Base-by-base conservation (phyloP, 2,113 vertebrate genomes). In the Cyprinodon variegatus region DNA sequence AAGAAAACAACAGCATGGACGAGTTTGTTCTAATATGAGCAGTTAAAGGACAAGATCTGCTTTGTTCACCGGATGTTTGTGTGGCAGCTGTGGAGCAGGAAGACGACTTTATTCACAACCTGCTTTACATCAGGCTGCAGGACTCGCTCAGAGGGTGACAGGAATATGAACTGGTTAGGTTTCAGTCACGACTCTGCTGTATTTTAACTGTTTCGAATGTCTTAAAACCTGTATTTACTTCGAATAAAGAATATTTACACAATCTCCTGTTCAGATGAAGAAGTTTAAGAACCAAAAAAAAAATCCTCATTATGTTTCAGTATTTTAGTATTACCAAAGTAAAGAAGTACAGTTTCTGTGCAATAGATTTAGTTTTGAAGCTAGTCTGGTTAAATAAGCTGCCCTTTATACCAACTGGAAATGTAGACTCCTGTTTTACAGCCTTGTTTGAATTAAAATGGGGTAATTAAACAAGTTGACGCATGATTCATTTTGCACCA, bases 11-110 rank as follows among this genome's bases (percentile, higher is more conserved):
- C 43, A 94, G 95, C 76, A 79, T 92, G 1, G 96, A 97, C 0
- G 96, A 97, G 82, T 97, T 97, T 86, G 96, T 97, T 69, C 92
- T 97, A 39, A 87, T 97, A 67, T 97, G 86, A 93, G 61, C 57
- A 3, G 17, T 10, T 48, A 72, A 41, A 39, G 41, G 11, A 38
- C 59, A 1, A 61, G 38, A 29, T 68, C 15, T 22, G 43, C 64
- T 59, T 15, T 53, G 57, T 72, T 7, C 12, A 38, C 22, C 17
- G 61, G 4, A 61, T 39, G 29, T 72, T 39, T 61, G 5, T 73
- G 68, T 50, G 11, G 39, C 39, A 67, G 65, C 62, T 72, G 68
- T 74, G 78, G 74, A 83, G 36, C 0, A 3, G 10, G 10, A 36
- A 12, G 61, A 37, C 38, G 20, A 60, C 14, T 14, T 53, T 36